Evolutionary conservation across 2,113 vertebrate genomes (phyloP), one percentile per base, ranked within the genome.

Genomic region (Australoheros scitulus): DNA sequence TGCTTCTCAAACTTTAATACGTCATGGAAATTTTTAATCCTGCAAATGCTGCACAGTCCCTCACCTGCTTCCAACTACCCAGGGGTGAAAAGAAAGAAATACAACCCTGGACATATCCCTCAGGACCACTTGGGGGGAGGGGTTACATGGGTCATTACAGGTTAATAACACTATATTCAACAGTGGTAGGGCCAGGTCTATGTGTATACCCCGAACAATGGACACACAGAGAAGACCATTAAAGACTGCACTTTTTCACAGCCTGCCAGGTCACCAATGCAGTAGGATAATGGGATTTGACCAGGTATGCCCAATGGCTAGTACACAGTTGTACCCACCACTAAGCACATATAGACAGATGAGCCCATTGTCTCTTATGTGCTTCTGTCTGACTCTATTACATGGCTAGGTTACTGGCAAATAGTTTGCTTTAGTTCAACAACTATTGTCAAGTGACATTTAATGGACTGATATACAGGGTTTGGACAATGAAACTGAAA

Each of bases 1-100:
- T n/a, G n/a, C n/a, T n/a, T n/a, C n/a, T 70, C 65, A 70, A 70
- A 70, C 41, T 20, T 70, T 29, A 70, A 32, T 70, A 70, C 10
- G 29, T 70, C 29, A 15, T 13, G 24, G 24, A 70, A 50, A 41
- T 50, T 70, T 70, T 70, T 70, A 52, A 70, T 70, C 41, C 43
- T 70, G 41, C 64, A 70, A 70, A 70, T 50, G 64, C 17, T 70
- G 26, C 47, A 43, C 41, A 50, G 64, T 29, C 41, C 47, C 41
- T 70, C 64, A 50, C 41, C 43, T 1, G 15, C 43, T 50, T 70
- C 24, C 24, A 70, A 15, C 17, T 15, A 70, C 43, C 24, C 41
- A 68, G 41, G 22, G 17, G 9, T 68, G 24, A 20, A 14, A 68
- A 68, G 41, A 68, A 68, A 68, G 22, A 32, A 52, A 29, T 70